Evolutionary conservation across 2,888 invertebrate species (phyloP), one percentile per base, ranked within the genome.

Genomic region (Axea sp.): DNA sequence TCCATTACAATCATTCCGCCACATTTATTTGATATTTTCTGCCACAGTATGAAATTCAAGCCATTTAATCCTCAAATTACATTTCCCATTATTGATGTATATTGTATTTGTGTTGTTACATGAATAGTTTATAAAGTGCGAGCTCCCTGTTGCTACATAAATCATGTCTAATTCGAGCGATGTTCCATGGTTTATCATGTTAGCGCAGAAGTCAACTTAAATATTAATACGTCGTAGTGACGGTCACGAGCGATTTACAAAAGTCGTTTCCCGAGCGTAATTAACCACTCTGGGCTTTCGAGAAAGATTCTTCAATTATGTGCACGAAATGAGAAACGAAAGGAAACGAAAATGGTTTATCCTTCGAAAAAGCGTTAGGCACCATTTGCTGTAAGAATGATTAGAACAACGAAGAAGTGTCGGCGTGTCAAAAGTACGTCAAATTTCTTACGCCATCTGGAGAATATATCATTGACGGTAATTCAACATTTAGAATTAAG

Each of bases 161-260:
- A 73, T 73, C 73, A 73, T 62, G 62, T 55, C 73, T 62, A 62
- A 73, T 67, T 73, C 67, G 60, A 67, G 55, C 60, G 60, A 33
- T 51, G 53, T 55, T 45, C 24, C 60, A 55, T 60, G 64, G 64
- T 73, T 73, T 67, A 73, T 60, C 59, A 64, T 59, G 65, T 47
- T 41, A 22, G 60, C 53, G 62, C 49, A 62, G 73, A 73, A 73
- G 59, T 59, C 47, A 64, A 47, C 59, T 73, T 37, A 65, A 73
- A 67, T 67, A 73, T 73, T 73, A 67, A 73, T 73, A 73, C 53
- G 45, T 51, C 51, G 65, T 62, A 62, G 53, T 69, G 57, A 51
- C 65, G 59, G 72, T 60, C 53, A 60, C 65, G 53, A 60, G 45
- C 73, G 59, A 59, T 53, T 72, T 72, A 65, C 65, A 72, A 39